phyloP scores from a whole-genome alignment of 2,113 vertebrate species.

The Nibea coibor region DNA sequence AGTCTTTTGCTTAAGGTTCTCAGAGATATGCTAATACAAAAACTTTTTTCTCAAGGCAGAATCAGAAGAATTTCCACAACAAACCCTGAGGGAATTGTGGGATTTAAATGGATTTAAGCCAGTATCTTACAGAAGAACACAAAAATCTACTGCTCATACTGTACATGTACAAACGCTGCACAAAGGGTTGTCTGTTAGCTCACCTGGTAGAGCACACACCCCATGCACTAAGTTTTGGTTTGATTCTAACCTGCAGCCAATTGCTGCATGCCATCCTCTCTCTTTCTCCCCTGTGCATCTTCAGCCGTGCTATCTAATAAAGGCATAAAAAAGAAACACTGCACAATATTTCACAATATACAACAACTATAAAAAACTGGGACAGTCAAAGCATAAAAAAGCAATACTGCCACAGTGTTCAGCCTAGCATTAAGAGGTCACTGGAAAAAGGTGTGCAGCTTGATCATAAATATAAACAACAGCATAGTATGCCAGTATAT shows the following conservation, averaged over 20 bases:
- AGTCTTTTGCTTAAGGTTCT: background rate
- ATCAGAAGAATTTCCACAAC: constrained; percentile 6
- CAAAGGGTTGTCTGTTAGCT: too few species aligned
- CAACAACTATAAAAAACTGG: background rate
- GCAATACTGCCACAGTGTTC: constrained; percentile 5
- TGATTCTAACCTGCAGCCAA: too few species aligned
- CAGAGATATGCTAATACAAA: constrained; percentile 1
- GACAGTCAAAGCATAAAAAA: constrained; percentile 17
- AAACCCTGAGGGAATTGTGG: constrained; percentile 23
- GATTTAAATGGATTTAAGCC: constrained; percentile 17
- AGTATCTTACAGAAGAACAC: constrained; percentile 9
- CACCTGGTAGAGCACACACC: too few species aligned
- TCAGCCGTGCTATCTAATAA: too few species aligned
- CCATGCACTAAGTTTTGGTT: too few species aligned
- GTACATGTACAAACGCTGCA: background rate
- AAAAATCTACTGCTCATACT: background rate
- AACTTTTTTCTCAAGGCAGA: background rate
- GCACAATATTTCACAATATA: constrained; percentile 3
- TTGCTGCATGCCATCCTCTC: too few species aligned
- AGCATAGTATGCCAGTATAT: background rate
- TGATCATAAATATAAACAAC: background rate
- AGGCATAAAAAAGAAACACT: background rate
- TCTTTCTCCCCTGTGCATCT: too few species aligned
- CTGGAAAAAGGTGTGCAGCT: background rate
- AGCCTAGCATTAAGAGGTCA: constrained; percentile 38